Percentiles rank a stretch among this genome's conserved stretches.
Evolutionary conservation across 2,113 vertebrate genomes (phyloP).

Genomic region (Halcyon senegalensis): DNA sequence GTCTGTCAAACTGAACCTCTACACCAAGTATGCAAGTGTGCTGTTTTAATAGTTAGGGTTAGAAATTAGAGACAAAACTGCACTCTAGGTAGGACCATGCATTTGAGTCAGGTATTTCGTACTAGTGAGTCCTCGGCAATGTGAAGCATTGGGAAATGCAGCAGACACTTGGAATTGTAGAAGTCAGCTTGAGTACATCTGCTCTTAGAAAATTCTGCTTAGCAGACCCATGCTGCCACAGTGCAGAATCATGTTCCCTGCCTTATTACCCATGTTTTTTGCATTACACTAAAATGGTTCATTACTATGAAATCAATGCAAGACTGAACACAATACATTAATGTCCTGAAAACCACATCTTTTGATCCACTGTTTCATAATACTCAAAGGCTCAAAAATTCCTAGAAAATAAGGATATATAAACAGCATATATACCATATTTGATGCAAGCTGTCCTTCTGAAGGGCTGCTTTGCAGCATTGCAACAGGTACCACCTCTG

Average conservation of each 20-base stretch:
- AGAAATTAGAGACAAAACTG: not conserved
- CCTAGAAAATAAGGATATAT: not conserved
- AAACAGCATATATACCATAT: not conserved
- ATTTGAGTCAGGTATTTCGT: not conserved
- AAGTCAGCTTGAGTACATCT: not conserved
- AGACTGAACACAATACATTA: not conserved
- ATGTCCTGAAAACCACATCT: not conserved
- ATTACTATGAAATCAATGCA: not conserved
- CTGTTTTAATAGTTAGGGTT: not conserved
- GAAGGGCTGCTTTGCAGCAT: not conserved
- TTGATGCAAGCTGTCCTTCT: not conserved
- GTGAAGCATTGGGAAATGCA: not conserved
- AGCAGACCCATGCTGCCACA: not conserved
- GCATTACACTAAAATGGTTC: not conserved
- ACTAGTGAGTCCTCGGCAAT: not conserved
- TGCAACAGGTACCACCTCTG: not conserved
- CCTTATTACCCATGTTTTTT: not conserved
- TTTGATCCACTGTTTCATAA: not conserved
- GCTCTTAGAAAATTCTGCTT: not conserved
- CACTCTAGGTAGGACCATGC: not conserved
- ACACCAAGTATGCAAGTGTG: accelerated
- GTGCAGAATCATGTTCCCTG: not conserved
- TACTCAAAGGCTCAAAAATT: not conserved
- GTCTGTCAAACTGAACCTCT: not conserved
- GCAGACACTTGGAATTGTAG: not conserved